Evolutionary conservation across 2,113 vertebrate genomes (phyloP).

Genomic region (Pycnonotus jocosus): DNA sequence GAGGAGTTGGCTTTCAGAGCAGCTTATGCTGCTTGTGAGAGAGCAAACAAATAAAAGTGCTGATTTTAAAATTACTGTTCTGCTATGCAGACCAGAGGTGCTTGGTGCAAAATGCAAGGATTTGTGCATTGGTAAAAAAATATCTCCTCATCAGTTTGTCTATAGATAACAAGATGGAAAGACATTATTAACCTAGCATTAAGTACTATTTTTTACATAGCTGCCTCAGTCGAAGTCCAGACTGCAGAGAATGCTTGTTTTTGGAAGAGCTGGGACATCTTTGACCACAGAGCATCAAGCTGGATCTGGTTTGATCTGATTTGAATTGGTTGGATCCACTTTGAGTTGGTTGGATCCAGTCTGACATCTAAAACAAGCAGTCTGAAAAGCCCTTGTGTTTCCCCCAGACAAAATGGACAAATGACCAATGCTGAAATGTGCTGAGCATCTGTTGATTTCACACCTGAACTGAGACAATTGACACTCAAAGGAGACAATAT

Average conservation of each 20-base stretch:
- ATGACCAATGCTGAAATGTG: neutral
- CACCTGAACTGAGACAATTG: neutral
- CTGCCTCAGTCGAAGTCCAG: neutral
- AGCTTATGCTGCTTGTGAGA: neutral
- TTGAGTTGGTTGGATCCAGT: rapidly evolving
- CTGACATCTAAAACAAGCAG: neutral
- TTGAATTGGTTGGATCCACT: neutral
- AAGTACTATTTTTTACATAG: neutral
- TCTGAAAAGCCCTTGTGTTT: neutral
- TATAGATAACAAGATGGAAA: neutral
- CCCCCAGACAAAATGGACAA: neutral
- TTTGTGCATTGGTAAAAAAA: neutral
- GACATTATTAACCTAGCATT: neutral
- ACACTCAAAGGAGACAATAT: neutral
- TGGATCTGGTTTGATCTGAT: neutral
- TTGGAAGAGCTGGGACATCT: neutral
- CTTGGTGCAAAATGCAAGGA: neutral
- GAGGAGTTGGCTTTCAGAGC: neutral
- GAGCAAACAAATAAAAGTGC: constrained; percentile 10
- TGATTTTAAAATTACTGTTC: neutral
- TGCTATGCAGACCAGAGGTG: neutral
- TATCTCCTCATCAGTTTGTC: neutral
- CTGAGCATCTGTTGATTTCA: neutral
- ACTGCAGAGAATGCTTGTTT: neutral
- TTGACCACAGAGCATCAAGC: neutral